These are phyloP conservation scores for Lymantria monacha DNA, from an alignment of 2,888 invertebrate species.

Conservation along the genomic window DNA sequence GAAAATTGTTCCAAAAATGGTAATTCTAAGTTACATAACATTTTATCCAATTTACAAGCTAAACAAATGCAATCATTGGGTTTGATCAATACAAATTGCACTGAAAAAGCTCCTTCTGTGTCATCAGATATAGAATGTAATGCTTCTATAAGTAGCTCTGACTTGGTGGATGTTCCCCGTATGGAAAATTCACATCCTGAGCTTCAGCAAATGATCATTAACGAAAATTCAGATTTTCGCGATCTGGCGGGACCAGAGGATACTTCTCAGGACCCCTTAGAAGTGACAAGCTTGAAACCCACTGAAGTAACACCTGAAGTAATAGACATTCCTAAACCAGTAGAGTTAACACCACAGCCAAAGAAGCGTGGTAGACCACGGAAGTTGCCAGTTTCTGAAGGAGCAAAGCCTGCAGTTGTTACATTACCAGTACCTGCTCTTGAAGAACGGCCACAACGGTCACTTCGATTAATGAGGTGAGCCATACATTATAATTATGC, in stretches of 20 bases:
- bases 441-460: conserved; percentile 74
- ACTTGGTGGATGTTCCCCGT: conserved; percentile 50
- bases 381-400: conserved; percentile 66
- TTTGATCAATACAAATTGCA: conserved; percentile 53
- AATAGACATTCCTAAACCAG: conserved; percentile 37
- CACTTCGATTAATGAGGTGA: conserved; percentile 71
- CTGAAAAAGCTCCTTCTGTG: conserved; percentile 51
- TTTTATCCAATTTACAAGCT: conserved; percentile 70
- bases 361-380: conserved; percentile 75
- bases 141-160: conserved; percentile 63
- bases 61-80: conserved; percentile 65
- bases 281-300: conserved; percentile 50
- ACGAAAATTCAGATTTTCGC: conserved; percentile 71
- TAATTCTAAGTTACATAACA: conserved; percentile 76
- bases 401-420: conserved; percentile 44
- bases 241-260: conserved; percentile 65
- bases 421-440: conserved; percentile 63
- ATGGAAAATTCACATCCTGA: conserved; percentile 57
- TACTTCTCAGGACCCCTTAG: conserved; percentile 71
- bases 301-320: conserved; percentile 36
- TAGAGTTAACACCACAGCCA: conserved; percentile 67
- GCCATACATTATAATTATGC: conserved; percentile 6
- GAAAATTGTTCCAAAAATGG: conserved; percentile 78
- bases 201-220: conserved; percentile 69
- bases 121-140: conserved; percentile 59